Base-by-base conservation (phyloP, 2,113 vertebrate species). In the Merops nubicus region DNA sequence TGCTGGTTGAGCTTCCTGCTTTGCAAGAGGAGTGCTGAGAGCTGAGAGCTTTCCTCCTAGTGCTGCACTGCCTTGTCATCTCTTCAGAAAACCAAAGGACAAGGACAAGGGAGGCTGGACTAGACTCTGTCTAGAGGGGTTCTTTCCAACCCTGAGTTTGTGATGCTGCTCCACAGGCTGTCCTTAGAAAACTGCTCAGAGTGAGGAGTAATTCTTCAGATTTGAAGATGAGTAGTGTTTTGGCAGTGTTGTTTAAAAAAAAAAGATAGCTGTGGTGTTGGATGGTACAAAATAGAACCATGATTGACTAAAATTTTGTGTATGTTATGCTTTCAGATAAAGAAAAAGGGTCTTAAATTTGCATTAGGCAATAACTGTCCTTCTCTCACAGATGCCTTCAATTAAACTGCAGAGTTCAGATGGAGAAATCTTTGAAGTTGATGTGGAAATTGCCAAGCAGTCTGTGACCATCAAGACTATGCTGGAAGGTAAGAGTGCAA, bases 381-480 rank as follows among this genome's bases (percentile, higher is more conserved):
- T 76, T 94, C n/a, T 87, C 92, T 96, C 96, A 74, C 74, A 98
- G 99, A 99, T 99, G 99, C 99, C 99, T 96, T 99, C 99, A 50
- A 99, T 99, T 98, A 99, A 99, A 96, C 97, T 99, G 88, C 99
- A 99, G 98, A 99, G 99, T 91, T 99, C 99, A 22, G 99, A 99
- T 98, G 99, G 99, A 93, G 99, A 99, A 92, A 99, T 99, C 97
- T 99, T 99, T 67, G 99, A 99, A 98, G 99, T 99, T 83, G 99
- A 99, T 91, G 99, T 99, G 73, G 99, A 99, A 98, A 99, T 99
- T 93, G 99, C 99, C 29, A 99, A 99, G 73, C 99, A 99, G 84
- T 99, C 99, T 60, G 99, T 99, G 67, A 99, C 99, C 78, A 99
- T 99, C 94, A 99, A 99, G 97, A 99, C 99, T 29, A 99, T 99